These are phyloP conservation scores for Thunnus thynnus DNA, from an alignment of 2,113 vertebrate genomes.

Conservation along the genomic window DNA sequence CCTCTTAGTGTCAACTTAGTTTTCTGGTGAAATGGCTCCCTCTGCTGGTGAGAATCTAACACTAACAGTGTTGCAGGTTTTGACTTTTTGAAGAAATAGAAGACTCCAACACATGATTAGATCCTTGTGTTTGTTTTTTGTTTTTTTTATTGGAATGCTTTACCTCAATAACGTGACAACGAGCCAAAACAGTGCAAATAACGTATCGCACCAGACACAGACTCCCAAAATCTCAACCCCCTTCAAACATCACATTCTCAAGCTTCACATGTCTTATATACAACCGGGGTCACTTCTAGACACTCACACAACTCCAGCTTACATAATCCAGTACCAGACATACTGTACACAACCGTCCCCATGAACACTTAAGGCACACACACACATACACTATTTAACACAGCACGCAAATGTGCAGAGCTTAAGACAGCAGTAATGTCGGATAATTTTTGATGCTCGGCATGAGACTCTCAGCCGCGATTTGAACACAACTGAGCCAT, in stretches of 20 bases:
- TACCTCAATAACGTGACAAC: slow-evolving; percentile 64
- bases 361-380: slow-evolving; percentile 71
- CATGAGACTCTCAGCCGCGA: slow-evolving; percentile 29
- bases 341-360: slow-evolving; percentile 50
- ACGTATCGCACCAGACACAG: slow-evolving; percentile 56
- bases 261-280: slow-evolving; percentile 52
- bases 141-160: slow-evolving; percentile 78
- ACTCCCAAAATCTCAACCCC: slow-evolving; percentile 30
- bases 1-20: slow-evolving; percentile 6
- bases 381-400: slow-evolving; percentile 63
- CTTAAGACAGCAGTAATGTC: slow-evolving; percentile 65
- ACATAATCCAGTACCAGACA: slow-evolving; percentile 45
- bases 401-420: slow-evolving; percentile 58
- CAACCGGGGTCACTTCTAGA: slow-evolving; percentile 52
- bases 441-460: slow-evolving; percentile 35
- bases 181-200: slow-evolving; percentile 72
- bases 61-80: background rate
- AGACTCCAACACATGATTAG: slow-evolving; percentile 7
- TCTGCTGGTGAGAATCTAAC: slow-evolving; percentile 35
- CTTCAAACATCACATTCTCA: slow-evolving; percentile 36
- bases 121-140: slow-evolving; percentile 40
- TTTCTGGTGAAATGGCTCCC: slow-evolving; percentile 46
- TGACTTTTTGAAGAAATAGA: background rate
- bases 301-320: slow-evolving; percentile 37
- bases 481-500: slow-evolving; percentile 29